phyloP scores from a whole-genome alignment of 2,113 vertebrate genomes.

The Psettodes erumei region DNA sequence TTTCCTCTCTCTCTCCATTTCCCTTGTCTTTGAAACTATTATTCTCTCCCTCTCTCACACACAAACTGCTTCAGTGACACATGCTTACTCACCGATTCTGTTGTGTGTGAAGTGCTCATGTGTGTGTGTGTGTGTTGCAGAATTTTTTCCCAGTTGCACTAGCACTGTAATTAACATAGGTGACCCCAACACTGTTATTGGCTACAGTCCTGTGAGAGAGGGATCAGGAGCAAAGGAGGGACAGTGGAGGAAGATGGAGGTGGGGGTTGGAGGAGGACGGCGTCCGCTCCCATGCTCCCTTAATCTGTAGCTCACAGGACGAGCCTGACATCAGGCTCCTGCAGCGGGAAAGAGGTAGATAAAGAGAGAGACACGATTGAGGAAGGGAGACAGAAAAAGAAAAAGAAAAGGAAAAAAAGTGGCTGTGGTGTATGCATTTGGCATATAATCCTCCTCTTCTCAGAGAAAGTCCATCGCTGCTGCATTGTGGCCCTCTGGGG shows the following conservation, averaged over 20 bases:
- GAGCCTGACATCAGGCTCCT: conserved; percentile 48
- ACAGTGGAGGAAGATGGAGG: conserved; percentile 44
- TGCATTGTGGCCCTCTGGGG: conserved; percentile 76
- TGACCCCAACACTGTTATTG: conserved; percentile 71
- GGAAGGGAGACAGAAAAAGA: conserved; percentile 19
- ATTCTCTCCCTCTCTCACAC: conserved; percentile 47
- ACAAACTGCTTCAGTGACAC: conserved; percentile 48
- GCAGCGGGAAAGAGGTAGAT: conserved; percentile 18
- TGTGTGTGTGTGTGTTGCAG: conserved; percentile 36
- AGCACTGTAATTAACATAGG: conserved; percentile 77
- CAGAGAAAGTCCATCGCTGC: conserved; percentile 65
- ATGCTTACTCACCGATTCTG: conserved; percentile 57
- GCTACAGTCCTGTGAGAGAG: conserved; percentile 63
- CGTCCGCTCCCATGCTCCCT: conserved; percentile 28
- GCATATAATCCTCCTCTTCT: conserved; percentile 54
- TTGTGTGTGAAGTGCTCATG: conserved; percentile 35
- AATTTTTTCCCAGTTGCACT: conserved; percentile 50
- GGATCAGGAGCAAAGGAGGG: conserved; percentile 51
- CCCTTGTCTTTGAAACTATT: conserved; percentile 60
- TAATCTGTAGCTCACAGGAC: conserved; percentile 62
- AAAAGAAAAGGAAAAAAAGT: conserved; percentile 20
- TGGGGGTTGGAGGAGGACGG: conserved; percentile 22
- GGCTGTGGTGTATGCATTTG: conserved; percentile 28
- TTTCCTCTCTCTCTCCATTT: conserved; percentile 62
- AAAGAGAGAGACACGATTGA: conserved; percentile 21